A percentile compares a stretch with the other conserved stretches of the same genome.
phyloP scores from a whole-genome alignment of 2,888 invertebrate genomes.

The Thelaira solivaga region DNA sequence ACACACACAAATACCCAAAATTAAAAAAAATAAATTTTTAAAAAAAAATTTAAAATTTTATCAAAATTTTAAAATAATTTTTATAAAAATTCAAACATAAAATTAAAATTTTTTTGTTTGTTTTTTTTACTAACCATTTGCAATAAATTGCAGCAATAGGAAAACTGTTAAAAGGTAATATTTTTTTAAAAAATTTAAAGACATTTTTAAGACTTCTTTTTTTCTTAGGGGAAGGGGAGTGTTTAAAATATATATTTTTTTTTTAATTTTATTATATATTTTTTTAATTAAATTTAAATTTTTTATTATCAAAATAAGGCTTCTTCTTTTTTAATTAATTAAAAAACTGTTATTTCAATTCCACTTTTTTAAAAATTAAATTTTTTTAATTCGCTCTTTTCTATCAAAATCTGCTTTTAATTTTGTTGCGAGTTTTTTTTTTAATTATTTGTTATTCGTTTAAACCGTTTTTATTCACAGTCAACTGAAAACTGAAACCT shows the following conservation, averaged over 20 bases:
- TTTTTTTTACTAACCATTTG: slow-evolving; percentile 67
- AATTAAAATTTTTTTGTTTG: background rate
- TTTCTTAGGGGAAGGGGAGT: too few relatives aligned
- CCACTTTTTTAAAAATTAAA: background rate
- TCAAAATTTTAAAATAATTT: background rate
- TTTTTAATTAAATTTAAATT: too few relatives aligned
- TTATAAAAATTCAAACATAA: background rate
- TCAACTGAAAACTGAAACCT: slow-evolving; percentile 56
- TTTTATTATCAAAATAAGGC: slow-evolving; percentile 48
- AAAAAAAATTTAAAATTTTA: background rate
- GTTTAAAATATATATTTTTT: background rate
- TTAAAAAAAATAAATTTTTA: background rate
- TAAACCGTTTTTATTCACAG: slow-evolving; percentile 56
- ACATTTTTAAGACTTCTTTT: slow-evolving; percentile 32
- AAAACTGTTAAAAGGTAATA: slow-evolving; percentile 61
- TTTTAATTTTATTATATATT: background rate
- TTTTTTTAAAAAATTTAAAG: slow-evolving; percentile 31
- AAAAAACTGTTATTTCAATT: slow-evolving; percentile 35
- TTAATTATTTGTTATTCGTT: background rate
- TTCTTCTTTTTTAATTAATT: background rate
- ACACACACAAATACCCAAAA: background rate
- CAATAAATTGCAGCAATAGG: slow-evolving; percentile 65
- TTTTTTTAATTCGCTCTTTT: slow-evolving; percentile 19
- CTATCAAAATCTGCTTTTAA: background rate
- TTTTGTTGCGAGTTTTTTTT: background rate